phyloP scores from a whole-genome alignment of 2,113 vertebrate species.

The Pterocles orientalis region DNA sequence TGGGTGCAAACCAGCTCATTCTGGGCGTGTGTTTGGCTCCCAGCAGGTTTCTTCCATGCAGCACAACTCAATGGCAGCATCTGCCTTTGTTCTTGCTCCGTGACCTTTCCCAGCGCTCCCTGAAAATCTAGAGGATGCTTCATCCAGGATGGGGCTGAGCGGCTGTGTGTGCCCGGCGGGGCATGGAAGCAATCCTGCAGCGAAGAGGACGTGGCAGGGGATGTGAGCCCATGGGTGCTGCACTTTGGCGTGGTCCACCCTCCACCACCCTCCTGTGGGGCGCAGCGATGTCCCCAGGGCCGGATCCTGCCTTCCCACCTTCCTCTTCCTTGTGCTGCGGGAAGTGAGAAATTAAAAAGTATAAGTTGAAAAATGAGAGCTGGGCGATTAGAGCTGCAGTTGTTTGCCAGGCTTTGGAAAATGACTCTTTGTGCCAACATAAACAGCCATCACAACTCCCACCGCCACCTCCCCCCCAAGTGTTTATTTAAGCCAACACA shows the following conservation, averaged over 20 bases:
- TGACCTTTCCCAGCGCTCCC: neutral
- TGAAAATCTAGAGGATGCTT: neutral
- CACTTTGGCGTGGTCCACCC: fast-evolving
- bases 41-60: fast-evolving
- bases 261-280: neutral
- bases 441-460: conserved; percentile 34
- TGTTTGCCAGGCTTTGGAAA: conserved; percentile 53
- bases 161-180: neutral
- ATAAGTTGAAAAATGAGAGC: neutral
- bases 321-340: neutral
- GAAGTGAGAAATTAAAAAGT: conserved; percentile 33
- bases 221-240: neutral
- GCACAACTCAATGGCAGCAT: neutral
- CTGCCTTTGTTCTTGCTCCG: neutral
- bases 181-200: neutral
- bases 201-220: neutral
- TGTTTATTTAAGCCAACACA: conserved; percentile 82
- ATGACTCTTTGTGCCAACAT: conserved; percentile 59
- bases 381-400: neutral
- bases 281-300: fast-evolving
- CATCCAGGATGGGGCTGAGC: neutral
- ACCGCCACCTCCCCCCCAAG: neutral
- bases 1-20: neutral
- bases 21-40: neutral
- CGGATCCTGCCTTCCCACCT: neutral